Evolutionary conservation across 2,797 vertebrate species (phyloP), one percentile per base, ranked within the genome.

Genomic region (Notamacropus eugenii): DNA sequence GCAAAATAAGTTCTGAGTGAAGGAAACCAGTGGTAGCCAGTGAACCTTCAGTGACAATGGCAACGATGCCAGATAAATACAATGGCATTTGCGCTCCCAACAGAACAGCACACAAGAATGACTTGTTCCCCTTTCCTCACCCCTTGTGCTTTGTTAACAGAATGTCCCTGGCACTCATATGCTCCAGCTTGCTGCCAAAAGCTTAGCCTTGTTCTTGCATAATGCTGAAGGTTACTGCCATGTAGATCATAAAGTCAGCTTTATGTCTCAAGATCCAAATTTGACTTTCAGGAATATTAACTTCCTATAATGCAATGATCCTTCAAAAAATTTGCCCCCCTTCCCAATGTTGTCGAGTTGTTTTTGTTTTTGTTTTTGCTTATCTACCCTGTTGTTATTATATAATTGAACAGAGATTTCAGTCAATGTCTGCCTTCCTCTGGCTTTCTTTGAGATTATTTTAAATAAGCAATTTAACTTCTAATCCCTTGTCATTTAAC

Each of bases 141-240:
- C 87, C 95, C 97, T 93, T 96, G 97, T 97, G 96, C 96, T 96
- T 96, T 96, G 97, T 97, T 96, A 46, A 95, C 91, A 58, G 94
- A 96, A 82, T 27, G 93, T 96, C 93, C 94, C 97, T 96, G 97
- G 97, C 95, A 95, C 92, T 14, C 55, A 52, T 34, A 55, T n/a
- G 90, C 82, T 57, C 62, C 55, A 67, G 93, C 9, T 4, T 29
- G 40, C 55, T 95, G 96, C 96, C 96, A 96, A 91, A 46, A 50
- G 90, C 93, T 94, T 12, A 74, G 87, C 92, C 91, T 50, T 92
- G 93, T 74, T 55, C 92, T 62, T 90, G 94, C n/a, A 14, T 93
- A 55, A 40, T 24, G 9, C 55, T 52, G 40, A 92, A 57, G 52
- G 92, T 46, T 59, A 12, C n/a, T 12, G 22, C 87, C 24, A 55